Evolutionary conservation across 2,888 invertebrate species (phyloP).

Genomic region (Liopterus haemorrhoidalis): DNA sequence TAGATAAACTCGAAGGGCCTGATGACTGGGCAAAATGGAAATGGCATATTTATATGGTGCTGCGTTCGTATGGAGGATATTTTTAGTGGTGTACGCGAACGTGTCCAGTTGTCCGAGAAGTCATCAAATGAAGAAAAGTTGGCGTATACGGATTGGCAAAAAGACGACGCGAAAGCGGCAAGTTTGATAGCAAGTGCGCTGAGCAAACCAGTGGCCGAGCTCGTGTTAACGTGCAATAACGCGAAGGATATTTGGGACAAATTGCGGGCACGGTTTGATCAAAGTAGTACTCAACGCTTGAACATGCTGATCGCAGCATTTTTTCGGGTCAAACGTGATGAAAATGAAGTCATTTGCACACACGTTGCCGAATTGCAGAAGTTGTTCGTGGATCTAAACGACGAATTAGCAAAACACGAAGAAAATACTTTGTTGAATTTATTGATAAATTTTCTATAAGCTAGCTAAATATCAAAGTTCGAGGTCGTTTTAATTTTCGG

Average conservation of each 20-base stretch:
- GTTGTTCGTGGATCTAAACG: conserved; percentile 19
- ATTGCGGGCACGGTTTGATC: conserved; percentile 9
- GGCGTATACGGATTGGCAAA: conserved; percentile 4
- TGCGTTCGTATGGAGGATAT: conserved; percentile 2
- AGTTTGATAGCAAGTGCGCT: conserved; percentile 14
- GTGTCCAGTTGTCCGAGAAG: not conserved
- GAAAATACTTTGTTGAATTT: conserved; percentile 14
- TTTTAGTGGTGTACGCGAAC: no score
- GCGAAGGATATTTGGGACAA: conserved; percentile 17
- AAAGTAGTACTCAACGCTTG: conserved; percentile 12
- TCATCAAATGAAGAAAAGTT: not conserved
- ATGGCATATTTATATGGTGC: conserved; percentile 4
- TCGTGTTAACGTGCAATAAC: conserved; percentile 16
- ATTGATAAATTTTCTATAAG: conserved; percentile 16
- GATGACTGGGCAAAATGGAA: conserved; percentile 8
- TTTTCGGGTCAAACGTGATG: conserved; percentile 13
- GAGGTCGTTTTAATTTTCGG: no score
- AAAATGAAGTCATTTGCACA: conserved; percentile 13
- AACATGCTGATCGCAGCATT: conserved; percentile 12
- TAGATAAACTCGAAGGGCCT: conserved; percentile 10
- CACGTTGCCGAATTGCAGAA: conserved; percentile 18
- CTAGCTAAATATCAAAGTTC: no score
- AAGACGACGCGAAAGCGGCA: conserved; percentile 16
- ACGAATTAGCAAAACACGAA: conserved; percentile 14
- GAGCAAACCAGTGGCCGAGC: conserved; percentile 15